These are phyloP conservation scores for Cephus cinctus DNA, from an alignment of 1,140 invertebrate genomes.

Conservation along the genomic window DNA sequence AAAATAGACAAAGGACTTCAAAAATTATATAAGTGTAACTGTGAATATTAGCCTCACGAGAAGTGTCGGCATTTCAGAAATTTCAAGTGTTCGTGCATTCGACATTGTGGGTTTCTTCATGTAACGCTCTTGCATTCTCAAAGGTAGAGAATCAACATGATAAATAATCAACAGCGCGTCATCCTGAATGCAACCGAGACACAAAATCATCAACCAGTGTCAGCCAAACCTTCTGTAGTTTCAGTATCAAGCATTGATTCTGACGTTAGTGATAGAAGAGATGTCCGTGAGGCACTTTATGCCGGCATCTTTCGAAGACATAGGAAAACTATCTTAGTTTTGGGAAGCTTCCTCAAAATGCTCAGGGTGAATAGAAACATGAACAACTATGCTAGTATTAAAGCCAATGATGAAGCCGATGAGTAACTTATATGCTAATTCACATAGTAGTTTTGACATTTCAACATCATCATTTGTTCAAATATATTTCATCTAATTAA, in stretches of 20 bases:
- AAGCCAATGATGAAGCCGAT: conserved; percentile 58
- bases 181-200: conserved; percentile 41
- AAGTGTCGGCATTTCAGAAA: too few species aligned
- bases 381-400: conserved; percentile 77
- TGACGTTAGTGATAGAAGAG: conserved; percentile 69
- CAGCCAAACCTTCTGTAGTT: conserved; percentile 49
- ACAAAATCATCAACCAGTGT: conserved; percentile 42
- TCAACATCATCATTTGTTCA: too few species aligned
- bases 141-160: conserved; percentile 41
- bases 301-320: conserved; percentile 79
- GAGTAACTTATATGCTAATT: too few species aligned
- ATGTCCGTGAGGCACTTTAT: conserved; percentile 73
- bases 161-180: conserved; percentile 50
- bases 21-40: too few species aligned
- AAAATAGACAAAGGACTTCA: too few species aligned
- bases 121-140: too few species aligned
- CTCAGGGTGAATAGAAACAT: conserved; percentile 70
- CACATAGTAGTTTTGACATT: too few species aligned
- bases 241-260: conserved; percentile 55
- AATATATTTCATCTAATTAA: too few species aligned
- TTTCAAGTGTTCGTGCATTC: too few species aligned
- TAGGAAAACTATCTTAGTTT: conserved; percentile 74
- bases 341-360: conserved; percentile 78
- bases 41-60: too few species aligned
- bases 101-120: too few species aligned